Evolutionary conservation across 1,140 invertebrate genomes (phyloP).

Genomic region (Drosophila biarmipes): DNA sequence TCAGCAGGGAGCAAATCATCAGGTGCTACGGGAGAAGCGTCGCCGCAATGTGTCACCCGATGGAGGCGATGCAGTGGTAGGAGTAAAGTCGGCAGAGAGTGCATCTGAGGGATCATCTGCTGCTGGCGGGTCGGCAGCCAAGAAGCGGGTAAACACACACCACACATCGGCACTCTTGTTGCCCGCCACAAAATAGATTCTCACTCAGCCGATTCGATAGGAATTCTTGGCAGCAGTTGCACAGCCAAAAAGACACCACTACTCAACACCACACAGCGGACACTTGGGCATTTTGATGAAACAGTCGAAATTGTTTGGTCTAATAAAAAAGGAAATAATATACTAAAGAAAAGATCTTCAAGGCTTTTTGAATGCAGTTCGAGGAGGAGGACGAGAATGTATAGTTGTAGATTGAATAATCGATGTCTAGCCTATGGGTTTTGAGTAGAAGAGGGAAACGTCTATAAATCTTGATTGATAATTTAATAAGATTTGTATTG

Average conservation of each 20-base stretch:
- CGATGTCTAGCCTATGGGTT: not conserved
- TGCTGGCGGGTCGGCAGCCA: slow-evolving; percentile 6
- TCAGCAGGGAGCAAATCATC: not conserved
- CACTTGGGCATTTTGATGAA: slow-evolving; percentile 5
- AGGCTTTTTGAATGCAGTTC: slow-evolving; percentile 42
- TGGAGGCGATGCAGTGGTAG: not conserved
- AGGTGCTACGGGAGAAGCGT: slow-evolving; percentile 27
- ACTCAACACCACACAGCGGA: not conserved
- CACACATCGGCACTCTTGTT: slow-evolving; percentile 24
- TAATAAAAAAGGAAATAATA: slow-evolving; percentile 12
- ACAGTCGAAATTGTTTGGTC: slow-evolving; percentile 14
- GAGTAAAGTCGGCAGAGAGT: not conserved
- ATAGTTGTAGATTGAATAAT: slow-evolving; percentile 6
- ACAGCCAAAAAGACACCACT: slow-evolving; percentile 8
- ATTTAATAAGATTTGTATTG: not conserved
- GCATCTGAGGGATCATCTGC: not conserved
- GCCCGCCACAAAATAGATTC: slow-evolving; percentile 25
- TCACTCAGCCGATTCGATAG: slow-evolving; percentile 22
- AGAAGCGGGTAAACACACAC: slow-evolving; percentile 66
- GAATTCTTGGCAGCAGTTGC: slow-evolving; percentile 34
- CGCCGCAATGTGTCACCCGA: slow-evolving; percentile 3
- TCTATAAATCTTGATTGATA: too few species aligned
- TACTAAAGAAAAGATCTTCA: slow-evolving; percentile 17
- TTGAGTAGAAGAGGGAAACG: not conserved
- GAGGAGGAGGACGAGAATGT: slow-evolving; percentile 18